These are phyloP conservation scores for Eciton burchellii DNA, from an alignment of 1,140 invertebrate species.

Conservation along the genomic window DNA sequence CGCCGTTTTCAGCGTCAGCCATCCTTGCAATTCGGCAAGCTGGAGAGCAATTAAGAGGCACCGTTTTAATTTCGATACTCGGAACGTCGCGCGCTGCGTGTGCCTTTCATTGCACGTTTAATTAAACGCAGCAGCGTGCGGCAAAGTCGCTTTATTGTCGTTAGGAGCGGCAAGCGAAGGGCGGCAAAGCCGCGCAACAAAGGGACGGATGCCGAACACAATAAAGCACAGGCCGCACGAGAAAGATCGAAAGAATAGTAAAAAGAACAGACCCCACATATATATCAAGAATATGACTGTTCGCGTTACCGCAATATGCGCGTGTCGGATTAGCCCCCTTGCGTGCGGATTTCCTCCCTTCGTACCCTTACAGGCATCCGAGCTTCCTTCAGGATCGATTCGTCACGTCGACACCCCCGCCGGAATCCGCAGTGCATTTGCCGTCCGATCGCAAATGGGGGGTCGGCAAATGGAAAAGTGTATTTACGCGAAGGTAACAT, in stretches of 20 bases:
- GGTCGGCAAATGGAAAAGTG: slow-evolving; percentile 46
- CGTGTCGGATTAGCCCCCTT: slow-evolving; percentile 6
- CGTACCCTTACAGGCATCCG: background rate
- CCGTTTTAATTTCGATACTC: slow-evolving; percentile 65
- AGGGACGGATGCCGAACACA: background rate
- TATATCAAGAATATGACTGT: background rate
- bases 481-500: slow-evolving; percentile 54
- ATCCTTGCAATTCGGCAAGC: slow-evolving; percentile 6
- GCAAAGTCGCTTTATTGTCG: slow-evolving; percentile 59
- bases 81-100: background rate
- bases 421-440: slow-evolving; percentile 26
- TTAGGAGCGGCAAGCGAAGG: slow-evolving; percentile 19
- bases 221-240: background rate
- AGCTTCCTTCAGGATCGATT: slow-evolving; percentile 31
- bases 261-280: background rate
- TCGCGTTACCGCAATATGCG: too few relatives aligned
- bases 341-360: slow-evolving; percentile 3
- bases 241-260: background rate
- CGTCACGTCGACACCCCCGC: slow-evolving; percentile 1
- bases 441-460: slow-evolving; percentile 12
- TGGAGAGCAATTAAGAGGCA: slow-evolving; percentile 41
- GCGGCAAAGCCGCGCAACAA: background rate
- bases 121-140: slow-evolving; percentile 40
- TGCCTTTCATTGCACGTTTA: slow-evolving; percentile 26
- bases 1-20: background rate